Base-by-base conservation (phyloP, 2,113 vertebrate species). In the Onychorhynchus coronatus region DNA sequence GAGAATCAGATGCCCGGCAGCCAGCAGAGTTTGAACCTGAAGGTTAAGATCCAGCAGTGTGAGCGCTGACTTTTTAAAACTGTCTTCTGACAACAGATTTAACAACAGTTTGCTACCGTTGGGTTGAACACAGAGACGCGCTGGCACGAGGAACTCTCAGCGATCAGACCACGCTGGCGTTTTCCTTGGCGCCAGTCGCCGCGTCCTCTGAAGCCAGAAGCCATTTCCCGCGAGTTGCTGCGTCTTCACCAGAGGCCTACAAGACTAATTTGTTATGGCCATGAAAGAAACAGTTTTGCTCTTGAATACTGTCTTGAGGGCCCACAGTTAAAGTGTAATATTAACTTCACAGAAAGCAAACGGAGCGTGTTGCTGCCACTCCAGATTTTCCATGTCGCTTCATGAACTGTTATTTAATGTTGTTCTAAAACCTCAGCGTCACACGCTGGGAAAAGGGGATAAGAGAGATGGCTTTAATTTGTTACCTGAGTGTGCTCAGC, bases 1-100 rank as follows among this genome's bases (percentile, higher is more conserved):
- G 22, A 1, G 46, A 16, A 55, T 5, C 2, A 1, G 11, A 2
- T 5, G 0, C 30, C 12, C 31, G 53, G 73, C 28, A 65, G 44
- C 50, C 3, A 0, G 1, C 1, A 0, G 42, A n/a, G 37, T 2
- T 62, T 5, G 4, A 50, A 15, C 5, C 12, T 11, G 5, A 23
- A 11, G 71, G 71, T 2, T 35, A 6, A 52, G 42, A 41, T 9
- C 39, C 39, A 23, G 58, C 49, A 4, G 4, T 0, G 16, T 0
- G 7, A 35, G 37, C 62, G 63, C 13, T 21, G 67, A 16, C 66
- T 56, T 42, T 42, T 8, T 19, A 25, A 18, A 68, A 22, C 47
- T n/a, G 65, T 63, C 33, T 52, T 7, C 27, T 42, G 68, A 6
- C 35, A 12, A 6, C 35, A 12, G 49, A 12, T 14, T 14, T 10